Evolutionary conservation across 2,888 invertebrate genomes (phyloP), one percentile per base, ranked within the genome.

Genomic region (Leptinotarsa peninsularis): DNA sequence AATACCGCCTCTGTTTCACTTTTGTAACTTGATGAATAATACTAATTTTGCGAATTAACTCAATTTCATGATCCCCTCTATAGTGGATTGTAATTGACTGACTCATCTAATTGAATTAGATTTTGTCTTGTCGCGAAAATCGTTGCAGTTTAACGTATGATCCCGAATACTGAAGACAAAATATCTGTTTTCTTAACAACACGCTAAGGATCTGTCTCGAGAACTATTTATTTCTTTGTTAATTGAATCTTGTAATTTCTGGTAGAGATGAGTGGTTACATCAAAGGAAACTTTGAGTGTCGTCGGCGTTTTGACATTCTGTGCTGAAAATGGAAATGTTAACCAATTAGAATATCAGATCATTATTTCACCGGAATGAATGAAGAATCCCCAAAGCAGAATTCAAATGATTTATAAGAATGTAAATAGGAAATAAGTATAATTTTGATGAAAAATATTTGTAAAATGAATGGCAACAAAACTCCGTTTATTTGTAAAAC

Each of bases 171-270:
- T 21, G 21, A 21, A 21, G 21, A 21, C 21, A 21, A 21, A 21
- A 21, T 21, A 23, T 23, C 23, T 23, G 4, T 27, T 4, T 27
- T 27, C 27, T 27, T 4, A 27, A 27, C 27, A 27, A 27, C 4
- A 27, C 5, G 27, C 4, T 27, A 27, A 27, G 27, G 77, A 74
- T 75, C 78, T 72, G 81, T 81, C 79, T 79, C 81, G 75, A 80
- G 77, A 75, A 75, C 79, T 80, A 78, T 81, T 79, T 81, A 79
- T 79, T 79, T 78, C 79, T 77, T 78, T 78, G 79, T 78, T 81
- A 81, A 81, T 81, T 80, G 78, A 81, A 79, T 81, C 78, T 76
- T 73, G 79, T 78, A 79, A 79, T 81, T 79, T 78, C 78, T 80
- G 79, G 81, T 79, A 77, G 78, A 78, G 76, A 78, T 76, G 72